Evolutionary conservation across 2,113 vertebrate species (phyloP).

Genomic region (Noturus placidus): DNA sequence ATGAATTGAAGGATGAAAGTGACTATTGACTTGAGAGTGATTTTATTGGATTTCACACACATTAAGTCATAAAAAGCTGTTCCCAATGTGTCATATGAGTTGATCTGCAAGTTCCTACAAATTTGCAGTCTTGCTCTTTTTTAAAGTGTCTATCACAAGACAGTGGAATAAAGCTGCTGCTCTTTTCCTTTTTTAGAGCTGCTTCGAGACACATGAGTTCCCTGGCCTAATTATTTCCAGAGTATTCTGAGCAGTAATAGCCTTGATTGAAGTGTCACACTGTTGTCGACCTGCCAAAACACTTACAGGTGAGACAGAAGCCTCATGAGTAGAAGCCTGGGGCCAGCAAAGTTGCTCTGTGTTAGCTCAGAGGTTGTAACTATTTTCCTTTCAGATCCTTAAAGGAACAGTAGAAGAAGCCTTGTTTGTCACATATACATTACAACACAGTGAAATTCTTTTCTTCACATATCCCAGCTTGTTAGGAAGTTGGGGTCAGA

Average conservation of each 20-base stretch:
- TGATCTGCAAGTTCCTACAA: not conserved
- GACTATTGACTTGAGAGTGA: not conserved
- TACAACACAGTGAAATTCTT: no score
- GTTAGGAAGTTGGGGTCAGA: no score
- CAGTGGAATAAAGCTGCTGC: not conserved
- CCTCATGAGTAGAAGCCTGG: not conserved
- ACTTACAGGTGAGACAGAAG: not conserved
- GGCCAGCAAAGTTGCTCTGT: not conserved
- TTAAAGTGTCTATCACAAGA: not conserved
- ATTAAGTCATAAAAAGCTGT: not conserved
- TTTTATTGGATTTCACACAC: not conserved
- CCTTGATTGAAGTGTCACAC: conserved; percentile 20
- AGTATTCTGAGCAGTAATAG: conserved; percentile 13
- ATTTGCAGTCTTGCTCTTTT: not conserved
- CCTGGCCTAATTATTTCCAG: conserved; percentile 11
- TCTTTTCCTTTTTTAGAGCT: conserved; percentile 9
- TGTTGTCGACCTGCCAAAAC: conserved; percentile 1
- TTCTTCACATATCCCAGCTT: no score
- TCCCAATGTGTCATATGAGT: not conserved
- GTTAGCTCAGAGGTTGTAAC: not conserved
- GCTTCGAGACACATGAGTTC: conserved; percentile 6
- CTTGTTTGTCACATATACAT: no score
- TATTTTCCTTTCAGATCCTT: not conserved
- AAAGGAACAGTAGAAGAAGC: not conserved
- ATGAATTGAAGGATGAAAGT: not conserved